Base-by-base conservation (phyloP, 2,113 vertebrate genomes). In the Ardeotis arabs region DNA sequence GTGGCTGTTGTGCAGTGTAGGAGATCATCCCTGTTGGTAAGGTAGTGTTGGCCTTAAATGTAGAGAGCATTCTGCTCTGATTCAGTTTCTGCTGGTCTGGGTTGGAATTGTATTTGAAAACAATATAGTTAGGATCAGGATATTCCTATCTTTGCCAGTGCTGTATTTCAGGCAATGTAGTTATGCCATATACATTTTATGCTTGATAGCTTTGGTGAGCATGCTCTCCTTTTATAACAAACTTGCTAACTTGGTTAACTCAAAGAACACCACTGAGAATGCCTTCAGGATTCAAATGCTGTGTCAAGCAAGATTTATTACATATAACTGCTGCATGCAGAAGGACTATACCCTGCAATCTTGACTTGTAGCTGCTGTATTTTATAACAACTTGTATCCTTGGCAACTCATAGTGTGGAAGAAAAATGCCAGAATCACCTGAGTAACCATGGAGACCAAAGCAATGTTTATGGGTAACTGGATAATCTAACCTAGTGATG, bases 361-460 rank as follows among this genome's bases (percentile, higher is more conserved):
- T 66, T 87, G 75, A 60, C 49, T 82, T 69, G 35, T 45, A 69
- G 78, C 88, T 90, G 75, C 75, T 83, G n/a, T 49, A 27, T 93
- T 97, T 89, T 87, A 25, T 85, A 80, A 45, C 67, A 90, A 11
- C 62, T 79, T 83, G 94, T 94, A 94, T 79, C 92, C 82, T 11
- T 95, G 75, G 85, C 67, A 95, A 90, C 85, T 11, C 49, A 2
- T 37, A 28, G 41, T 37, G 33, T 69, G 70, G 55, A 88, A 83
- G 82, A 85, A 73, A 88, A 93, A 66, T 58, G 31, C 55, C 49
- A 76, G 63, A 88, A 73, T 53, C 75, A 91, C 85, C 88, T 88
- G 75, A 69, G 94, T 93, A 92, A 74, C 94, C 79, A 88, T 58
- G 63, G 95, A 92, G 85, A 92, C 85, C 5, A 76, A 83, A 92